A percentile compares a stretch with the other conserved stretches of the same genome.
Conservation (phyloP, 2,113 vertebrate genomes). For the Rhea americana region DNA sequence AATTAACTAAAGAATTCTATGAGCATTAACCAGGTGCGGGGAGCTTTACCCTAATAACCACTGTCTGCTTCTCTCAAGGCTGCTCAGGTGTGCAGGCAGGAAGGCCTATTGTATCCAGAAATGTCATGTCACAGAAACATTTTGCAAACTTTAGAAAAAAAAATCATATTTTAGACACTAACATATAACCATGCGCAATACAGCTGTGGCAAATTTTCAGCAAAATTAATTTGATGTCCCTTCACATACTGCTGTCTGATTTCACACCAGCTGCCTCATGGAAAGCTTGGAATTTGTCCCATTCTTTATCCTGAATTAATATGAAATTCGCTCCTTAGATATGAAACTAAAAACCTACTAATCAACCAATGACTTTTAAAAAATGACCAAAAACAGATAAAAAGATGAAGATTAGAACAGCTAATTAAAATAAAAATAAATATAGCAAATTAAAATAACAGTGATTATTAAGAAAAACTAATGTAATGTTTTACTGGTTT, state of each 20-base stretch:
- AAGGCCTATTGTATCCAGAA: neutral
- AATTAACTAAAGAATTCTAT: neutral
- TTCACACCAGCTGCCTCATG: neutral
- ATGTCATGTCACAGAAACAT: neutral
- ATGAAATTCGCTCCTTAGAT: neutral
- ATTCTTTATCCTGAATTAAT: neutral
- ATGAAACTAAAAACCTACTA: slow-evolving; percentile 15
- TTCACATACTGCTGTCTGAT: neutral
- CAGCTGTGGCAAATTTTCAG: slow-evolving; percentile 25
- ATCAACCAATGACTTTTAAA: neutral
- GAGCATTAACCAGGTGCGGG: neutral
- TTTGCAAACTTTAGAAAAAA: neutral
- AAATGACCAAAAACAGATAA: neutral
- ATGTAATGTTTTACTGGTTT: neutral
- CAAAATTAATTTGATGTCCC: neutral
- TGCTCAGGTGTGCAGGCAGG: neutral
- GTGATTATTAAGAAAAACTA: neutral
- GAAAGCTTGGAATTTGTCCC: neutral
- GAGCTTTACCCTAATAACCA: neutral
- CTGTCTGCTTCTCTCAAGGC: neutral
- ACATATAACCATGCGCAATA: neutral
- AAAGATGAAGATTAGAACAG: neutral
- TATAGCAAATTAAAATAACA: neutral
- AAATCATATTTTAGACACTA: neutral
- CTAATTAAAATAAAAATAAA: slow-evolving; percentile 8